Percentiles rank a stretch among this genome's conserved stretches.
Evolutionary conservation across 2,888 invertebrate species (phyloP).

Genomic region (Atethmia centrago): DNA sequence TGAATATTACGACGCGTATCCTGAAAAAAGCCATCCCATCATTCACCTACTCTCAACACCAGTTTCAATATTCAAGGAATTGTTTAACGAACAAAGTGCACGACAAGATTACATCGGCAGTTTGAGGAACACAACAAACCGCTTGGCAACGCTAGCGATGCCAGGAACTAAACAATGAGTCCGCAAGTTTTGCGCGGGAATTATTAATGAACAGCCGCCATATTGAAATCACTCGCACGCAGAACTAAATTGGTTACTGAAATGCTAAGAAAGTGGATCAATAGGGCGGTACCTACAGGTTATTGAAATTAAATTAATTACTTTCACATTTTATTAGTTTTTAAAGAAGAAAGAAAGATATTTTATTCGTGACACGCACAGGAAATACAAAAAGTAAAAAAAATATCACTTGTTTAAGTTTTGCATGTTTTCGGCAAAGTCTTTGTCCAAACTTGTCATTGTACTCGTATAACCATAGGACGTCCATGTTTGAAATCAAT

Average conservation of each 20-base stretch:
- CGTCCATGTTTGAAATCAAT: no score
- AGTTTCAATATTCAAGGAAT: conserved; percentile 32
- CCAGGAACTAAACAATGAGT: conserved; percentile 60
- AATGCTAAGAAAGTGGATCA: not conserved
- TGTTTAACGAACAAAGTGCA: conserved; percentile 42
- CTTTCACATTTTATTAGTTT: not conserved
- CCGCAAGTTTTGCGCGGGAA: conserved; percentile 67
- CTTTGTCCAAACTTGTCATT: not conserved
- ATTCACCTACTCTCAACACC: conserved; percentile 11
- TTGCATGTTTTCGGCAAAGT: not conserved
- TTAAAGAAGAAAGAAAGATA: no score
- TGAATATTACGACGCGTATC: not conserved
- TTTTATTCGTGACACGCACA: no score
- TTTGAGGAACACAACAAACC: conserved; percentile 54
- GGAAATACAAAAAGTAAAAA: no score
- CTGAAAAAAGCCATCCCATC: not conserved
- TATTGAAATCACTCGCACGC: conserved; percentile 64
- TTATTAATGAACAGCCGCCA: conserved; percentile 76
- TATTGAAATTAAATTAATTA: not conserved
- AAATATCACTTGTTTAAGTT: no score
- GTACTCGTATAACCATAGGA: not conserved
- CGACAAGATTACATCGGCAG: conserved; percentile 55
- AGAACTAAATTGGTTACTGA: conserved; percentile 22
- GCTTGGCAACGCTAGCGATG: conserved; percentile 40
- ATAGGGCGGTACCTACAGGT: not conserved